Evolutionary conservation across 2,113 vertebrate species (phyloP).

Genomic region (Ursus arctos): DNA sequence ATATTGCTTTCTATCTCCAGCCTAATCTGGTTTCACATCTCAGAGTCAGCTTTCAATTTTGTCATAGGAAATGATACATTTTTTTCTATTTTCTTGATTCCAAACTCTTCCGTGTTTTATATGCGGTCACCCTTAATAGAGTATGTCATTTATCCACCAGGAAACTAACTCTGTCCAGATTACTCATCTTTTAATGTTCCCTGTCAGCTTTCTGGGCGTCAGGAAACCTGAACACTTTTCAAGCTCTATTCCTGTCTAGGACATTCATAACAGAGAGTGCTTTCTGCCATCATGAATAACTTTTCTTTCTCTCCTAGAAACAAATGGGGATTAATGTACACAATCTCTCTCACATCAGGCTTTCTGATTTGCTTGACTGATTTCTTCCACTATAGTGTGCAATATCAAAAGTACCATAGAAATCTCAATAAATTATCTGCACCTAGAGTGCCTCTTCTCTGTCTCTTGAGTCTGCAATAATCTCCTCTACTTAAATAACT

Average conservation of each 20-base stretch:
- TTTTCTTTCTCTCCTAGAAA: slow-evolving; percentile 55
- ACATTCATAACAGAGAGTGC: slow-evolving; percentile 5
- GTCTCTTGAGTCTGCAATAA: slow-evolving; percentile 45
- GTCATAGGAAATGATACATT: slow-evolving; percentile 28
- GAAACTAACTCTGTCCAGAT: slow-evolving; percentile 28
- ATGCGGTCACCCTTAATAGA: slow-evolving; percentile 43
- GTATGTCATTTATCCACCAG: slow-evolving; percentile 55
- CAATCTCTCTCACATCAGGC: slow-evolving; percentile 21
- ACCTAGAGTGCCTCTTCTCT: slow-evolving; percentile 21
- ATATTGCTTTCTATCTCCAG: slow-evolving; percentile 53
- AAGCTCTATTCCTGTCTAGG: not conserved
- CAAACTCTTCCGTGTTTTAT: slow-evolving; percentile 43
- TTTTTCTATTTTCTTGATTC: slow-evolving; percentile 30
- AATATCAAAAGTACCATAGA: slow-evolving; percentile 55
- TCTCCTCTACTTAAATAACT: slow-evolving; percentile 54
- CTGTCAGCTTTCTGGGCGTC: slow-evolving; percentile 61
- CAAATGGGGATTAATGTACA: slow-evolving; percentile 67
- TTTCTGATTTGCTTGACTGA: slow-evolving; percentile 63
- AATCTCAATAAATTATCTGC: slow-evolving; percentile 62
- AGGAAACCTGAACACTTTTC: slow-evolving; percentile 58
- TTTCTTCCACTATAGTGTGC: slow-evolving; percentile 52
- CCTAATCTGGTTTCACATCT: slow-evolving; percentile 27
- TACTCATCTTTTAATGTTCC: slow-evolving; percentile 50
- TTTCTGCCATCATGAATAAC: slow-evolving; percentile 14
- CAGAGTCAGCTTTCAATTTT: slow-evolving; percentile 51